Percentiles rank a stretch among this genome's conserved stretches.
Conservation (phyloP, 2,797 vertebrate genomes). For the Sardinella longiceps region DNA sequence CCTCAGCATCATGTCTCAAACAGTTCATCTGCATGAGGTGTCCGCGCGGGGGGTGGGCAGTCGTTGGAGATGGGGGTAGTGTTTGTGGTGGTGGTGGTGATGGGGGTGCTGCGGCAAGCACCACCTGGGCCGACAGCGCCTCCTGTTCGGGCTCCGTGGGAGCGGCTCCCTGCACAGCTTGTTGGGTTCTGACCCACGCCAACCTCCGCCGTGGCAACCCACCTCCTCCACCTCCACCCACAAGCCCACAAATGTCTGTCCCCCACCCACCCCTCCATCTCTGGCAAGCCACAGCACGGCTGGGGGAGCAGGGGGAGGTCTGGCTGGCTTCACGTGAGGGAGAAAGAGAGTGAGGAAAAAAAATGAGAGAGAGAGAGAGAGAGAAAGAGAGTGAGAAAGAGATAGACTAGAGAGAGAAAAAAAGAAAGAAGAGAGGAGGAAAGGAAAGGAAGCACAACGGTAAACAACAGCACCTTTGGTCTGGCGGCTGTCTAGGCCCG, state of each 20-base stretch:
- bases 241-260: neutral
- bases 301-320: constrained; percentile 41
- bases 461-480: constrained; percentile 78
- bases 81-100: constrained; percentile 29
- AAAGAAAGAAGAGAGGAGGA: constrained; percentile 41
- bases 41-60: constrained; percentile 22
- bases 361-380: constrained; percentile 40
- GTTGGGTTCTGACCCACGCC: constrained; percentile 74
- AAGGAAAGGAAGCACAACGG: constrained; percentile 56
- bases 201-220: constrained; percentile 10
- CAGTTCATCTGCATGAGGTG: constrained; percentile 58
- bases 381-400: constrained; percentile 38
- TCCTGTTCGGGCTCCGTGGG: constrained; percentile 49
- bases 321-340: constrained; percentile 27
- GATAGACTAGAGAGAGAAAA: neutral
- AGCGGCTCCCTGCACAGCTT: constrained; percentile 71
- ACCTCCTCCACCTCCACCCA: constrained; percentile 22
- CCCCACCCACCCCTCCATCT: constrained; percentile 43
- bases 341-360: constrained; percentile 33
- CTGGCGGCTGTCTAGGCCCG: constrained; percentile 68
- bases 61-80: constrained; percentile 45
- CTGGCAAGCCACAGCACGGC: constrained; percentile 49
- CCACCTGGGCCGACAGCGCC: constrained; percentile 68
- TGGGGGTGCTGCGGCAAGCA: constrained; percentile 49
- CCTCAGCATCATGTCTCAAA: constrained; percentile 9